Conservation (phyloP, 2,888 invertebrate species). For the Lasioglossum figueresi region DNA sequence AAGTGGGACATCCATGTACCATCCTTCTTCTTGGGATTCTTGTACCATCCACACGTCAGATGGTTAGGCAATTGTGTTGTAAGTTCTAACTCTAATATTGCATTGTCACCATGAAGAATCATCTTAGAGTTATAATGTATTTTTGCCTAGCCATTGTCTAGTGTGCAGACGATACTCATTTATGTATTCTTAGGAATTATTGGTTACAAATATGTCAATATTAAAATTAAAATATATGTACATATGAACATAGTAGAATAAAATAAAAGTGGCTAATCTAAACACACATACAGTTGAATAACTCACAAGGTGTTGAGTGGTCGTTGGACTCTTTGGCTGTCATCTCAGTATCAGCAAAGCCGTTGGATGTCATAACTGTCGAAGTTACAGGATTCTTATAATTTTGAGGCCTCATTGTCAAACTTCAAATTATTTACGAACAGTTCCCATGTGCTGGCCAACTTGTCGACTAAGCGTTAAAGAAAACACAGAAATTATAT, state of each 20-base stretch:
- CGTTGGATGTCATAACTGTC: slow-evolving; percentile 81
- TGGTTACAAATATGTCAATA: not conserved
- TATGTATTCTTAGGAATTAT: not conserved
- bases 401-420: slow-evolving; percentile 85
- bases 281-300: slow-evolving; percentile 83
- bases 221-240: not conserved
- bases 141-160: not conserved
- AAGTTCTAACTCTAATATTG: not conserved
- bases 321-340: slow-evolving; percentile 74
- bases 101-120: not conserved
- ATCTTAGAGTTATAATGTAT: not conserved
- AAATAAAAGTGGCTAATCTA: slow-evolving; percentile 80
- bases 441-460: slow-evolving; percentile 41
- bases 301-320: slow-evolving; percentile 84
- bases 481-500: slow-evolving; percentile 25
- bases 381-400: slow-evolving; percentile 84
- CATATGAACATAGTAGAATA: not conserved
- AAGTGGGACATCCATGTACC: not conserved
- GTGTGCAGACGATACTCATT: not conserved
- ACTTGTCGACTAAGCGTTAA: slow-evolving; percentile 64
- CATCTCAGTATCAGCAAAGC: slow-evolving; percentile 74
- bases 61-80: not conserved
- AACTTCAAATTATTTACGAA: slow-evolving; percentile 61
- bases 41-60: not conserved
- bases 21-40: too few relatives aligned